Base-by-base conservation (phyloP, 1,140 invertebrate genomes). In the Anoplolepis gracilipes region DNA sequence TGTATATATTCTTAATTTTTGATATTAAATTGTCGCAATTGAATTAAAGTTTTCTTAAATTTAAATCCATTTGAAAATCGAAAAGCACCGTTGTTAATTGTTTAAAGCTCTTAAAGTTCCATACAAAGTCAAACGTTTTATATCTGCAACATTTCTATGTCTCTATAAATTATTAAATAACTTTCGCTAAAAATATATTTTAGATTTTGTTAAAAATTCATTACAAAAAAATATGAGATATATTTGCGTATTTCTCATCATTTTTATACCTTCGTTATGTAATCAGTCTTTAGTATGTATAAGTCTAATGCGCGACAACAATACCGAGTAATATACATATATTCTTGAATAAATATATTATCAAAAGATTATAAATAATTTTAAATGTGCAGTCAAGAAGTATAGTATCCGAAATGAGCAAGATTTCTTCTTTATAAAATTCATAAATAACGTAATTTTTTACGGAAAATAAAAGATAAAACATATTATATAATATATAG, bases 291-390 rank as follows among this genome's bases (percentile, higher is more conserved):
- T 57, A 55, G n/a, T 55, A 55, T 70, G 33, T 39, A 22, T 11
- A 39, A 69, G 49, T 69, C 22, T 70, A 70, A 81, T 70, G 16
- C 33, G 30, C 28, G 62, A 36, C 65, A 70, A 81, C 25, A 57
- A 30, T 53, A 42, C 30, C 16, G 30, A 67, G 77, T 33, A 81
- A 81, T 39, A 19, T 57, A 81, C 30, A 19, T 57, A 55, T 70
- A 57, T 49, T 5, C 22, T 70, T 81, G 49, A 19, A 25, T 8
- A 53, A 70, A 81, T 67, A 81, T 81, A 72, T 81, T 70, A 49
- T 81, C 19, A 53, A 25, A 42, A 59, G 36, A 19, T 70, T 57
- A 81, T 70, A 57, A 49, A 70, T 72, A 81, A 81, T 81, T 81
- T 67, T 70, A 30, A 13, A 57, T 22, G 25, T 19, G 36, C 77